These are phyloP conservation scores for Percina caprodes DNA, from an alignment of 2,113 vertebrate genomes.

Conservation along the genomic window DNA sequence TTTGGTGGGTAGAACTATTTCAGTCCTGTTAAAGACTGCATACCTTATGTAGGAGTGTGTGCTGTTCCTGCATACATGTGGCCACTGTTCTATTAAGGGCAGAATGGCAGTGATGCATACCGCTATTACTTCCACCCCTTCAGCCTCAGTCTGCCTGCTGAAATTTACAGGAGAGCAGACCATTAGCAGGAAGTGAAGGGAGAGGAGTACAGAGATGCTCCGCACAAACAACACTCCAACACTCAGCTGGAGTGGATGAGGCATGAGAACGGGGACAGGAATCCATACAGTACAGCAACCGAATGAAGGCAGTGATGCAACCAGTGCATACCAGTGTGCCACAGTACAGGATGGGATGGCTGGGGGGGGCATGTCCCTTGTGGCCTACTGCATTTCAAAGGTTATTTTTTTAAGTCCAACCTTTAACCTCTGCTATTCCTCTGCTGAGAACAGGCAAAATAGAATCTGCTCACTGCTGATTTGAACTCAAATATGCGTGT, in stretches of 20 bases:
- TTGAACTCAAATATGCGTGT: constrained; percentile 2
- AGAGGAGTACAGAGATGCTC: constrained; percentile 16
- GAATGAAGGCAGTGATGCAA: constrained; percentile 19
- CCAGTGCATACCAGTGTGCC: constrained; percentile 26
- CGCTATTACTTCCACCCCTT: constrained; percentile 32
- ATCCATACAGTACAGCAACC: constrained; percentile 22
- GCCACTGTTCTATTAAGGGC: constrained; percentile 46
- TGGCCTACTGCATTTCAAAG: constrained; percentile 44
- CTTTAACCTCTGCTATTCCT: constrained; percentile 42
- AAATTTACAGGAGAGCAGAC: constrained; percentile 43
- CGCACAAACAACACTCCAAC: constrained; percentile 34
- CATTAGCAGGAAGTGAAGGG: constrained; percentile 22
- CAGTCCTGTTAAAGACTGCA: constrained; percentile 7
- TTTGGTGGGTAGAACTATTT: constrained; percentile 9
- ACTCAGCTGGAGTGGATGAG: constrained; percentile 34
- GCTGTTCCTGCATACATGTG: constrained; percentile 43
- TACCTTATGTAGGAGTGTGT: constrained; percentile 10
- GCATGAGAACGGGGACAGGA: constrained; percentile 47
- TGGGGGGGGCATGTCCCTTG: constrained; percentile 39
- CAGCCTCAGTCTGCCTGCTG: constrained; percentile 39
- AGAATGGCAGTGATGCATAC: constrained; percentile 50
- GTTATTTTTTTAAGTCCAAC: constrained; percentile 57
- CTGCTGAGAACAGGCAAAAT: constrained; percentile 53
- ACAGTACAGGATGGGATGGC: constrained; percentile 3
- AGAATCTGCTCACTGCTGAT: constrained; percentile 1